phyloP scores from a whole-genome alignment of 2,888 invertebrate genomes.

The Dasysyrphus albostriatus region DNA sequence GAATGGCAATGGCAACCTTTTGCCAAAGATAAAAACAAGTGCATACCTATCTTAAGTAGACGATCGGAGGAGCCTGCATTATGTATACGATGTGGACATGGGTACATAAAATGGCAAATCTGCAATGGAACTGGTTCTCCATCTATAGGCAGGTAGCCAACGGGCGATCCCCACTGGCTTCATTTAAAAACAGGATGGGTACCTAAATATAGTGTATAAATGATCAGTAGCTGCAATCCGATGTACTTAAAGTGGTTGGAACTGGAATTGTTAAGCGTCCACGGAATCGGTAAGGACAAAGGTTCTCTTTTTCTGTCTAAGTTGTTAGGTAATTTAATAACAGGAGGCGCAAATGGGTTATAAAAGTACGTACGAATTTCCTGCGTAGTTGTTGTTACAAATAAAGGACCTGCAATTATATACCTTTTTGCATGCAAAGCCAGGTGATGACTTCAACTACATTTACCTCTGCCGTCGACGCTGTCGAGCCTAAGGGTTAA shows the following conservation, averaged over 20 bases:
- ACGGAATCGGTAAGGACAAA: slow-evolving; percentile 48
- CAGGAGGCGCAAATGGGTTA: slow-evolving; percentile 55
- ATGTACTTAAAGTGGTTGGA: slow-evolving; percentile 64
- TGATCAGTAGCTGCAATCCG: slow-evolving; percentile 74
- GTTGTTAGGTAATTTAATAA: slow-evolving; percentile 71
- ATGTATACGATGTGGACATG: background rate
- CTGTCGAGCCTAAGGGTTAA: slow-evolving; percentile 64
- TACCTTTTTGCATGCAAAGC: slow-evolving; percentile 50
- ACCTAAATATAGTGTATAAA: slow-evolving; percentile 62
- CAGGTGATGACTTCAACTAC: slow-evolving; percentile 70
- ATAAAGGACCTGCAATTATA: slow-evolving; percentile 68
- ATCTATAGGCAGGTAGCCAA: slow-evolving; percentile 10
- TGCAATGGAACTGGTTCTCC: slow-evolving; percentile 60
- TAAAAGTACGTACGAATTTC: slow-evolving; percentile 34
- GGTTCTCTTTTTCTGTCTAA: slow-evolving; percentile 42
- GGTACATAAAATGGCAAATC: slow-evolving; percentile 58
- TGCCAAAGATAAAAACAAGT: slow-evolving; percentile 74
- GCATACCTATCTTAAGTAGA: slow-evolving; percentile 72
- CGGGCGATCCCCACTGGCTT: slow-evolving; percentile 49
- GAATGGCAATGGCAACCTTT: slow-evolving; percentile 73
- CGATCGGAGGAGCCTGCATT: slow-evolving; percentile 42
- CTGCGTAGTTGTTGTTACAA: slow-evolving; percentile 49
- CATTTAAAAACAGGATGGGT: slow-evolving; percentile 66
- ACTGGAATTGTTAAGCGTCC: slow-evolving; percentile 50
- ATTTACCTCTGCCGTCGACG: background rate